Evolutionary conservation across 2,113 vertebrate species (phyloP), one percentile per base, ranked within the genome.

Genomic region (Arothron firmamentum): DNA sequence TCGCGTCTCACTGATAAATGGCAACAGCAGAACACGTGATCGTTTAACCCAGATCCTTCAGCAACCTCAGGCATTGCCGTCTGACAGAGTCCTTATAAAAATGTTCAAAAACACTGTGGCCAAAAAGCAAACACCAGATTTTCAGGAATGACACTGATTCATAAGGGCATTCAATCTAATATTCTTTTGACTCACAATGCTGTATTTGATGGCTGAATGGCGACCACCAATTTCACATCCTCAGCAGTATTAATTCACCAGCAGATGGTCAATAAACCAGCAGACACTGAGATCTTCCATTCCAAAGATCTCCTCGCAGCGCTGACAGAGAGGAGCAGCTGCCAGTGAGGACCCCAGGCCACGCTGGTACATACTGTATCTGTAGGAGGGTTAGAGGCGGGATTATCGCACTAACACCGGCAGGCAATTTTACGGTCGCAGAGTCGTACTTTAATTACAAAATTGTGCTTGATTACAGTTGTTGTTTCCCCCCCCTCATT

Each of bases 251-350:
- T 60, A 67, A 51, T 15, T 47, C 9, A n/a, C 60, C 51, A 60
- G 19, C 80, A 82, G 77, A 69, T 68, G 56, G 59, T 72, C 50
- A 52, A 65, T 52, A 49, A 59, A 70, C 19, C 51, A 60, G 56
- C 17, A 52, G 69, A 48, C 77, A 60, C 25, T 16, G 23, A 61
- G 38, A 51, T 14, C 50, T 25, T 54, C 42, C 74, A 38, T 62
- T 73, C 48, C 71, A 70, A 59, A 70, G 38, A 73, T 65, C 61
- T 65, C 70, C 63, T 69, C 52, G 48, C 59, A 49, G 54, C 73
- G 71, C 72, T 80, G 76, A 82, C 74, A 74, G 19, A 67, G 28
- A 62, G 46, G 53, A 81, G 70, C 76, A 85, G 85, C 79, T 87
- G 78, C 65, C 28, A 42, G 58, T 61, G 66, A 43, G 50, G 66